Percentiles rank a stretch among this genome's conserved stretches.
Conservation (phyloP, 2,888 invertebrate species). For the Drosophila lacicola region DNA sequence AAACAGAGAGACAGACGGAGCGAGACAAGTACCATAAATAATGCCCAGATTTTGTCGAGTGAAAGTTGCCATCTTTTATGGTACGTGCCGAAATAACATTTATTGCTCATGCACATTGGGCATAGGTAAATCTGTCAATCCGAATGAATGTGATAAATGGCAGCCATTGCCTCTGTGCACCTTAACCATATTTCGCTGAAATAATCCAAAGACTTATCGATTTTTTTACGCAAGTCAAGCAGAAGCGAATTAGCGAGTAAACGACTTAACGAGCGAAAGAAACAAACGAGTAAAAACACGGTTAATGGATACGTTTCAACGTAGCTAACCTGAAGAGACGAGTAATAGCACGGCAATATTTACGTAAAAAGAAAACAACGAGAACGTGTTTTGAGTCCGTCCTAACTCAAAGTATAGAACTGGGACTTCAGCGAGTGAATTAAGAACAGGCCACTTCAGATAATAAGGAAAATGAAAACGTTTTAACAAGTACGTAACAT, state of each 20-base stretch:
- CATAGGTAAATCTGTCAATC: conserved; percentile 22
- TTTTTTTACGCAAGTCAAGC: not conserved
- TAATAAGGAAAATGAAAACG: no score
- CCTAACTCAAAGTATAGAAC: no score
- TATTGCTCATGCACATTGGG: conserved; percentile 19
- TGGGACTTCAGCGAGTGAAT: no score
- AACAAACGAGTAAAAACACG: not conserved
- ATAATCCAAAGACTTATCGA: conserved; percentile 11
- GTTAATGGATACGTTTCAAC: no score
- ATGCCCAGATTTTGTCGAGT: conserved; percentile 30
- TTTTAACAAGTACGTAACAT: no score
- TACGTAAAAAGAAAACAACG: no score
- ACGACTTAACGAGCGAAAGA: not conserved
- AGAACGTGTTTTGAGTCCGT: no score
- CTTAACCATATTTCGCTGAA: conserved; percentile 11
- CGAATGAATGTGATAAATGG: conserved; percentile 19
- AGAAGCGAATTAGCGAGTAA: not conserved
- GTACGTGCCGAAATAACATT: conserved; percentile 26
- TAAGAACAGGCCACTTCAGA: no score
- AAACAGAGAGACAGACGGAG: not conserved
- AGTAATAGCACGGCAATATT: no score
- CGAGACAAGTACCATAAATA: conserved; percentile 35
- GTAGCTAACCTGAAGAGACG: no score
- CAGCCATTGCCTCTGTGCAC: conserved; percentile 1
- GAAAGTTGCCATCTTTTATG: conserved; percentile 33